Evolutionary conservation across 1,140 invertebrate genomes (phyloP), one percentile per base, ranked within the genome.

Genomic region (Tetramorium alpestre): DNA sequence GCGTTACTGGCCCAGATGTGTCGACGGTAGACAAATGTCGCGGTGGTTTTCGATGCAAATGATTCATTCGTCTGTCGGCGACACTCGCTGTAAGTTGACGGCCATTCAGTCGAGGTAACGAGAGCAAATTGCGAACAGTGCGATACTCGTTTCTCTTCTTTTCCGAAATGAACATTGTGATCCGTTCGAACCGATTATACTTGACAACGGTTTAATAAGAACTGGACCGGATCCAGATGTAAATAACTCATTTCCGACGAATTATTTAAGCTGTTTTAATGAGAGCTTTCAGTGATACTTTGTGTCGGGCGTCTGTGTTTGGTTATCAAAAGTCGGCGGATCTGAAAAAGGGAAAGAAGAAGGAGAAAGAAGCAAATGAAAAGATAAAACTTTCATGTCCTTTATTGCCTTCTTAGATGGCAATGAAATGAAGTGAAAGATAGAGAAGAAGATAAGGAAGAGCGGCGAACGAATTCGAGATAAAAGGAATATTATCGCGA

Each of bases 311-410:
- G 62, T 62, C 41, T 60, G 18, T 60, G 28, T 75, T 84, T 84
- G n/a, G 18, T 73, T 60, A 84, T 84, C 70, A 60, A 62, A 75
- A n/a, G 41, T 6, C 38, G 25, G 4, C 47, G 18, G 8, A 51
- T 73, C 54, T 60, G 8, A 51, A 62, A 78, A 54, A 78, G 38
- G 7, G 16, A 38, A 11, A 44, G 33, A 11, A 44, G 33, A 25
- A 54, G 33, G 16, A 28, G 18, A 60, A 33, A 76, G 54, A 44
- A 54, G 76, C 18, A 69, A 69, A 84, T 82, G 56, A 84, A 69
- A 62, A 82, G 65, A 81, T 86, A 81, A 86, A 86, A 86, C 85
- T 86, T 69, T 81, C 84, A 67, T 81, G 62, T 81, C 51, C 22
- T 86, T 84, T 84, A 84, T 84, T 75, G 69, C 69, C 18, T 8